Conservation (phyloP, 2,113 vertebrate species). For the Chroicocephalus ridibundus region DNA sequence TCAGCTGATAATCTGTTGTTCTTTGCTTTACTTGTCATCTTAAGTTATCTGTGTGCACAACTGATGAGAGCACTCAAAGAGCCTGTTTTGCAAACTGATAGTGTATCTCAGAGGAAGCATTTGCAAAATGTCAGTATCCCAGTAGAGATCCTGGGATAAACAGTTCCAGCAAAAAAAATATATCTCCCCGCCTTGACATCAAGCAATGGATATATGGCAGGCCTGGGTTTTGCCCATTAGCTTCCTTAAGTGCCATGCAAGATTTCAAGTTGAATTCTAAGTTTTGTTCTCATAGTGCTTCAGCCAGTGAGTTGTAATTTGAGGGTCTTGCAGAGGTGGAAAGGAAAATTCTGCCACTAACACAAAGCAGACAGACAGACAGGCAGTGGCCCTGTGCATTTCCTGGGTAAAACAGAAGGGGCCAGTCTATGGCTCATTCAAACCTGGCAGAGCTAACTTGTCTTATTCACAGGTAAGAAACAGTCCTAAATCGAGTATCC, state of each 20-base stretch:
- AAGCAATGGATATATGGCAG: not conserved
- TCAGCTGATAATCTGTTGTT: not conserved
- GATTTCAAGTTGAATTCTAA: not conserved
- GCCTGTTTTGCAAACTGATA: conserved; percentile 7
- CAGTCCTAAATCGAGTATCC: not conserved
- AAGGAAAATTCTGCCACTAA: not conserved
- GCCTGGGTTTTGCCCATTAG: not conserved
- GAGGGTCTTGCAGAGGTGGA: not conserved
- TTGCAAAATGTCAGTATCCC: not conserved
- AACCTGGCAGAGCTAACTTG: not conserved
- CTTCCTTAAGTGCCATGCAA: not conserved
- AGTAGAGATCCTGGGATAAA: not conserved
- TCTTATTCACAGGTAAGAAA: not conserved
- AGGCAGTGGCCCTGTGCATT: not conserved
- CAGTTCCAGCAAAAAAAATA: not conserved
- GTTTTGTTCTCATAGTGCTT: not conserved
- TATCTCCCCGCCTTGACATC: not conserved
- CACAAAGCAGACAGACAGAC: not conserved
- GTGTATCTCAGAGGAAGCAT: not conserved
- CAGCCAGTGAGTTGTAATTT: not conserved
- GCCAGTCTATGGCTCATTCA: not conserved
- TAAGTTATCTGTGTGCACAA: not conserved
- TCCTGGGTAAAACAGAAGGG: conserved; percentile 4
- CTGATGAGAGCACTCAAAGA: not conserved
- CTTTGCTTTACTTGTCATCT: not conserved